Conservation (phyloP, 64 coral and sea anemone species). For the Porites australiensis region DNA sequence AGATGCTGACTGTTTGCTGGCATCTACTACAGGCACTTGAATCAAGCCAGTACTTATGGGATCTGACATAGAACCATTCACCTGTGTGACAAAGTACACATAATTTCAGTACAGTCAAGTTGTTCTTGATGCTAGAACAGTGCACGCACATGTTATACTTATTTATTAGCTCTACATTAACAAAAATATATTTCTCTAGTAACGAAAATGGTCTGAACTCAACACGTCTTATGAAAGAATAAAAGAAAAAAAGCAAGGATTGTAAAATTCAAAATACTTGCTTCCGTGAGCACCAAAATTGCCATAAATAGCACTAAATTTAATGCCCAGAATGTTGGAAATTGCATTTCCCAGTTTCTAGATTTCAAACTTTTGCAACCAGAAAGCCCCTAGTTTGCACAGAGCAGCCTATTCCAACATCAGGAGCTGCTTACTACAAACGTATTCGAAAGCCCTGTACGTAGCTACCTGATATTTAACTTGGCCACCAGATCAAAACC, state of each 20-base stretch:
- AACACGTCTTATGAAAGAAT: slow-evolving; percentile 20
- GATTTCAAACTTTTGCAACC: slow-evolving; percentile 13
- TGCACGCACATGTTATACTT: neutral
- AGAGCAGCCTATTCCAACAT: neutral
- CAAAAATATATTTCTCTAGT: neutral
- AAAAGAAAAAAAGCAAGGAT: neutral
- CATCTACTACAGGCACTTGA: neutral
- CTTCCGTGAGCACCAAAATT: neutral
- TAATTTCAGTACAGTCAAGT: neutral
- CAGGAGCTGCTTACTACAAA: neutral
- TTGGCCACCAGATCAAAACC: neutral
- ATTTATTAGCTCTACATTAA: neutral
- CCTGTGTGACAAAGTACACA: neutral
- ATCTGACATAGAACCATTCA: slow-evolving; percentile 9
- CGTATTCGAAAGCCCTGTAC: neutral
- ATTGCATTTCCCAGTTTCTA: neutral
- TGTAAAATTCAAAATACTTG: neutral
- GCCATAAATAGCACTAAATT: neutral
- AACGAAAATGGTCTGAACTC: neutral
- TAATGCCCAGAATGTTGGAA: neutral
- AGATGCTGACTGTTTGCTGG: neutral
- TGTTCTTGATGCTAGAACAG: neutral
- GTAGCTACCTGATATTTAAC: neutral
- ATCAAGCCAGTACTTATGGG: neutral
- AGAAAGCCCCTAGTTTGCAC: neutral